Evolutionary conservation across 2,888 invertebrate species (phyloP).

Genomic region (Tinea semifulvella): DNA sequence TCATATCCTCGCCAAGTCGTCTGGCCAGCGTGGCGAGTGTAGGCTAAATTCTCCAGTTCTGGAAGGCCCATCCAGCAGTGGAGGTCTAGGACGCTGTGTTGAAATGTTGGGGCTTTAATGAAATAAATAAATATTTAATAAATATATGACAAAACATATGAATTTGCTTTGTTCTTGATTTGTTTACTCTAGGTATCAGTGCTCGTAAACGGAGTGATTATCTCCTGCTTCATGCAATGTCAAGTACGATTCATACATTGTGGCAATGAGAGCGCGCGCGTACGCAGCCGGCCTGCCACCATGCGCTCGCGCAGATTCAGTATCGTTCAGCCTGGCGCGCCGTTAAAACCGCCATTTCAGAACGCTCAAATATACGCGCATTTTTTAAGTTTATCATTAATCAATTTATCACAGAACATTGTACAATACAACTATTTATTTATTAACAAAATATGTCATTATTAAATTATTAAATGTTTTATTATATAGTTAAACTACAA

Average conservation of each 20-base stretch:
- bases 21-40: no score
- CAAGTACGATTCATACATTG: constrained; percentile 17
- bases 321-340: constrained; percentile 23
- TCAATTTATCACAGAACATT: neutral
- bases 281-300: constrained; percentile 23
- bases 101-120: no score
- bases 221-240: neutral
- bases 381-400: neutral
- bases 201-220: constrained; percentile 6
- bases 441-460: neutral
- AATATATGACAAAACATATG: no score
- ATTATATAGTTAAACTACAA: neutral
- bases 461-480: neutral
- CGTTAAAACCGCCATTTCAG: constrained; percentile 11
- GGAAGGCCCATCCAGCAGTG: no score
- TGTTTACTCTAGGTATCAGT: neutral
- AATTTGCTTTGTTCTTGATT: no score
- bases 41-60: no score
- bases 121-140: no score
- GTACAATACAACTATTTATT: neutral
- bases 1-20: no score
- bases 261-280: constrained; percentile 45
- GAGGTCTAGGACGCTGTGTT: no score
- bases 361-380: constrained; percentile 1
- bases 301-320: constrained; percentile 33